Conservation (phyloP, 2,797 vertebrate species). For the Eleutherodactylus coqui region DNA sequence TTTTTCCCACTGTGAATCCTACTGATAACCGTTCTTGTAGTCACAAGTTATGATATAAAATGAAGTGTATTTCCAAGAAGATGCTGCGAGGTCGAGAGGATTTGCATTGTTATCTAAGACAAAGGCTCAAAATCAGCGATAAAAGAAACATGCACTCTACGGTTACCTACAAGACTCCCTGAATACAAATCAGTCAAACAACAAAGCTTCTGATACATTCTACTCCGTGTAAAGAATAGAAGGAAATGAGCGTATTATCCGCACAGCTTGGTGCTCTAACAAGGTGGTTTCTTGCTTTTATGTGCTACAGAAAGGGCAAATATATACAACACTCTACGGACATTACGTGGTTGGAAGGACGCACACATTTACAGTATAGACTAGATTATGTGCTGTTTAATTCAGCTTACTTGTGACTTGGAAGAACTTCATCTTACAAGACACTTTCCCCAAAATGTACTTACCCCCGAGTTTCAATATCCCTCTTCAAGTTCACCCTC, state of each 20-base stretch:
- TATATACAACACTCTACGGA: background rate
- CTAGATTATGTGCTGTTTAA: background rate
- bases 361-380: background rate
- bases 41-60: constrained; percentile 2
- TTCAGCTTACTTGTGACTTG: background rate
- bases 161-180: background rate
- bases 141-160: background rate
- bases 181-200: constrained; percentile 19
- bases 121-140: background rate
- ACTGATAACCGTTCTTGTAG: background rate
- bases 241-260: constrained; percentile 4
- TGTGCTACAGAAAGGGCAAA: background rate
- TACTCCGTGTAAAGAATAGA: constrained; percentile 7
- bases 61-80: background rate
- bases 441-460: background rate
- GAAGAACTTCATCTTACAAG: background rate
- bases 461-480: background rate
- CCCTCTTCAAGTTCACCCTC: background rate
- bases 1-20: background rate
- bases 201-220: background rate
- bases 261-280: background rate
- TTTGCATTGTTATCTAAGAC: constrained; percentile 8
- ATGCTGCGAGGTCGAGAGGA: background rate
- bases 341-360: background rate
- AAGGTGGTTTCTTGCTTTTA: background rate